Base-by-base conservation (phyloP, 2,797 vertebrate species). In the Oryzias sinensis region DNA sequence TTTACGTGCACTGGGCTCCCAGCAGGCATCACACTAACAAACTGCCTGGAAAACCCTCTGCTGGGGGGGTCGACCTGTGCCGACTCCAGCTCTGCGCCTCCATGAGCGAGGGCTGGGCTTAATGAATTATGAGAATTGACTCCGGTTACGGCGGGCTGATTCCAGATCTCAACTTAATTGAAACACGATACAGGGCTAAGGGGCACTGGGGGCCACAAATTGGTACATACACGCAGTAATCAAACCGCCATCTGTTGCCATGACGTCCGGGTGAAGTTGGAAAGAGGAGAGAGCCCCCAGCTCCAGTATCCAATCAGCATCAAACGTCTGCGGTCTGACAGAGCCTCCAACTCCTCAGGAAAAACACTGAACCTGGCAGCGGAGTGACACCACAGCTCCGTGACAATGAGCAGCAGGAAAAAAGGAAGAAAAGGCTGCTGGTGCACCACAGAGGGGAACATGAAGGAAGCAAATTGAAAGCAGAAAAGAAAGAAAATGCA, bases 121-220 rank as follows among this genome's bases (percentile, higher is more conserved):
- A 82, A 88, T 83, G 85, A 89, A 80, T 72, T 59, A 80, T 43
- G 57, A 63, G 62, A 69, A 79, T 56, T 57, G 75, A 87, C 80
- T 84, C 16, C 6, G 43, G 68, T 49, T 53, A 41, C 56, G 14
- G 59, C 27, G 45, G 42, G 24, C 59, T 42, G 68, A 67, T 29
- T 76, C 74, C 68, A 82, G 87, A 89, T 81, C 77, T 79, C 63
- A 44, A n/a, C 81, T 87, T 86, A 87, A 88, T 73, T 85, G 84
- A 84, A 88, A 88, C 78, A 83, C 52, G 69, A 77, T 67, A 57
- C 54, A 25, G 77, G 72, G 83, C 75, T 33, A 71, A 80, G 72
- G 67, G 77, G 61, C 75, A 67, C 41, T 18, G 53, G 77, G 61
- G 69, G 47, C 73, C 60, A 79, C 83, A 77, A 85, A 87, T 61